Evolutionary conservation across 2,797 vertebrate species (phyloP), one percentile per base, ranked within the genome.

Genomic region (Myotis planiceps): DNA sequence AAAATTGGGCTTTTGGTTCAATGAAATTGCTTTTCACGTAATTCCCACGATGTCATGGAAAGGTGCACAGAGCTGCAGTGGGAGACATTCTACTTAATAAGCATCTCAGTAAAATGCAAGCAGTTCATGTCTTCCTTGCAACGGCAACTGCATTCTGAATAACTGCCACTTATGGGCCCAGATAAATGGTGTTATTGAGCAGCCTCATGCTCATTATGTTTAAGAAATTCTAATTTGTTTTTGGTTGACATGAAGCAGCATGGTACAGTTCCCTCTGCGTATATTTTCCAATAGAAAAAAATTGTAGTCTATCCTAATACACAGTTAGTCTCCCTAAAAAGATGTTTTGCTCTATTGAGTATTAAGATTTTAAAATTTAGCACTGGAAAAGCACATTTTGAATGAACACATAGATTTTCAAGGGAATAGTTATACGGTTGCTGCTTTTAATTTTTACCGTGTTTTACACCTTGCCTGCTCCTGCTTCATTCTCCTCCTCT

Each of bases 191-290:
- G 78, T 94, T 92, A 83, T 9, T 72, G 94, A 94, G 90, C 95
- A 90, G 94, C 91, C 92, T 71, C 83, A 89, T 65, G 78, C 84
- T 98, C 94, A 97, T 92, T 95, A 93, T 74, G 95, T 95, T 93
- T 94, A 92, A 95, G 85, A 97, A 96, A 97, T 90, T 92, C 92
- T 94, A 89, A 97, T 98, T 97, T 97, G 96, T 96, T 98, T 78
- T 97, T 94, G 96, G 96, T 93, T 97, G 97, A 96, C 96, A 93
- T 69, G 58, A 97, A 95, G 96, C 96, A 96, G 81, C 79, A 42
- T 23, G 82, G 91, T 81, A 96, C 84, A 21, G 79, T 83, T 97
- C 79, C 92, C 86, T 97, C 97, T 85, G 90, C 80, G 93, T 96
- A 85, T 90, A 37, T 96, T 96, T 98, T 94, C 87, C 94, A 88